Base-by-base conservation (phyloP, 1,140 invertebrate species). In the Sinella curviseta region DNA sequence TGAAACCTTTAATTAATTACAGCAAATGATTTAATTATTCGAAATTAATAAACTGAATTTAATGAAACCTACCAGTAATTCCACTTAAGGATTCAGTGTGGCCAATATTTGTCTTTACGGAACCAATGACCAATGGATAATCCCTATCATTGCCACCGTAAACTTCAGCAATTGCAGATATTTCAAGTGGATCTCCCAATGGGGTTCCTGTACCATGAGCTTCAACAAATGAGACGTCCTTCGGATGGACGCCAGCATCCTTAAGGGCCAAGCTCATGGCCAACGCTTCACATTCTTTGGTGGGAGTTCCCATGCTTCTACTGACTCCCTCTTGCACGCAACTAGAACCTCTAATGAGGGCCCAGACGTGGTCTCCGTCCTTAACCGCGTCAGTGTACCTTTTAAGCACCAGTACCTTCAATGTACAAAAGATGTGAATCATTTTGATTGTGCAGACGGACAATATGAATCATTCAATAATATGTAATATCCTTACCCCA, bases 121-220 rank as follows among this genome's bases (percentile, higher is more conserved):
- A 70, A 8, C 65, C 65, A 30, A 70, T n/a, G 31, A 70, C n/a
- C 30, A 70, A 70, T n/a, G 65, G 65, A 2, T 70, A 4, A 4
- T 70, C 30, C 8, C 31, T 70, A 12, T 33, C 65, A 30, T n/a
- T 33, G 24, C 26, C 4, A 4, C 65, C 65, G 31, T 70, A 70
- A 14, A 70, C 65, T 33, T 70, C 26, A 30, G 26, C 12, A 31
- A 70, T 70, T 33, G 65, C 65, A 8, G 65, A 70, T 4, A 70
- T 70, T 70, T 70, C 65, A 4, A 70, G 31, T 4, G 65, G 65
- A 33, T 70, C 65, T 1, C 65, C 65, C n/a, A 70, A 70, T 70
- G 65, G 24, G 1, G 65, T 70, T 14, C 65, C 65, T 12, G 65
- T 70, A 4, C 65, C 65, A 33, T 70, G 65, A 70, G 65, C 65